phyloP scores from a whole-genome alignment of 1,140 invertebrate genomes.

The Orussus abietinus region DNA sequence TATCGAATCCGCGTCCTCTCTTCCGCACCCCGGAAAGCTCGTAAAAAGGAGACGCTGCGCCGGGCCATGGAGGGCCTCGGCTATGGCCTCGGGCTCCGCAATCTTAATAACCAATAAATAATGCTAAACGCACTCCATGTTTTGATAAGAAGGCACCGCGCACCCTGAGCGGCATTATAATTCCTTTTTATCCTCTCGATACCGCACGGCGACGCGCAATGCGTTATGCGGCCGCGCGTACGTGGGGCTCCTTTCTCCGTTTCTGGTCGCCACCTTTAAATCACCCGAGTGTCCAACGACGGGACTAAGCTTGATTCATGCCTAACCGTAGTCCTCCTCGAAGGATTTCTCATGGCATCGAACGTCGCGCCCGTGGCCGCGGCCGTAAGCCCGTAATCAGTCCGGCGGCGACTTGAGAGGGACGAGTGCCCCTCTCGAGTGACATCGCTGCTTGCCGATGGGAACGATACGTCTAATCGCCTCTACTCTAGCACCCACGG shows the following conservation, averaged over 20 bases:
- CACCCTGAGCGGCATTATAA: conserved; percentile 22
- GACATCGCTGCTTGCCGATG: too few species aligned
- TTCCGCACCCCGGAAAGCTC: too few species aligned
- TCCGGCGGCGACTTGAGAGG: too few species aligned
- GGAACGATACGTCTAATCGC: too few species aligned
- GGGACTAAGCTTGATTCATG: conserved; percentile 41
- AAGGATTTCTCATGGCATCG: not conserved
- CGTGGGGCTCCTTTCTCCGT: conserved; percentile 10
- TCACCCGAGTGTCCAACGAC: conserved; percentile 32
- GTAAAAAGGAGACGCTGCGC: too few species aligned
- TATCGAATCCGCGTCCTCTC: too few species aligned
- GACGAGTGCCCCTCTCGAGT: too few species aligned
- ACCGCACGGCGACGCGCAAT: conserved; percentile 8
- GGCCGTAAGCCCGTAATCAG: not conserved
- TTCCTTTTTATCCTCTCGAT: conserved; percentile 10
- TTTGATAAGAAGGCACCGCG: conserved; percentile 31
- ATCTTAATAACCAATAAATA: conserved; percentile 38
- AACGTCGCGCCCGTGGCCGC: not conserved
- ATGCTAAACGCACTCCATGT: conserved; percentile 31
- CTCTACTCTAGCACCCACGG: too few species aligned
- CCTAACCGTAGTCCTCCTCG: conserved; percentile 1
- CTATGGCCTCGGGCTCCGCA: too few species aligned
- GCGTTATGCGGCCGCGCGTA: conserved; percentile 10
- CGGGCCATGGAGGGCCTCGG: too few species aligned
- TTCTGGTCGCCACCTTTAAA: conserved; percentile 28